phyloP scores from a whole-genome alignment of 35 echinoderm and acorn worm genomes.

The Lytechinus pictus region DNA sequence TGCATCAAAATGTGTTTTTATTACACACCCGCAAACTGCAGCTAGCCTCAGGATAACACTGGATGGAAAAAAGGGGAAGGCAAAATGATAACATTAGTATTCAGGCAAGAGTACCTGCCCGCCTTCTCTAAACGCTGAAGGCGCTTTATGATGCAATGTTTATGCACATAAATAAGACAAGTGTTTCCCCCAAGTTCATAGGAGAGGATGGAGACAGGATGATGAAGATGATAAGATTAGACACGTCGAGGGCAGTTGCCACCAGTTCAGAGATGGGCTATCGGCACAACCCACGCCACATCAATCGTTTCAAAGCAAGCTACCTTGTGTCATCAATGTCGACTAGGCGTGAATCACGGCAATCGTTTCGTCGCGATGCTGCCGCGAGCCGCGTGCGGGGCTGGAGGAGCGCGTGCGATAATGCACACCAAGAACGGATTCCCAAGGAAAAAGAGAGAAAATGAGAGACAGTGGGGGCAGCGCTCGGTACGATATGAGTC shows the following conservation, averaged over 20 bases:
- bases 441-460: neutral
- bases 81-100: neutral
- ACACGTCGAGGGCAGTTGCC: neutral
- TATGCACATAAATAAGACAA: conserved; percentile 26
- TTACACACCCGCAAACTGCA: neutral
- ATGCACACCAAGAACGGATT: neutral
- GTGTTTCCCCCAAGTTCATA: conserved; percentile 25
- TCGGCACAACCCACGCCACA: conserved; percentile 13
- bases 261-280: conserved; percentile 26
- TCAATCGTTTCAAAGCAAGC: conserved; percentile 44
- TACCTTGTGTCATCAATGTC: neutral
- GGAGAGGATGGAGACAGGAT: neutral
- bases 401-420: conserved; percentile 3
- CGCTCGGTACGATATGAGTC: conserved; percentile 35
- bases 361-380: neutral
- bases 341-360: conserved; percentile 48
- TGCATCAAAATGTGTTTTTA: neutral
- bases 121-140: neutral
- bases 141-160: conserved; percentile 34
- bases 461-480: neutral
- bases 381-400: conserved; percentile 14
- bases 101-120: neutral
- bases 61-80: neutral
- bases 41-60: neutral
- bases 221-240: conserved; percentile 20